These are phyloP conservation scores for Cotesia glomerata DNA, from an alignment of 1,140 invertebrate species.

Conservation along the genomic window DNA sequence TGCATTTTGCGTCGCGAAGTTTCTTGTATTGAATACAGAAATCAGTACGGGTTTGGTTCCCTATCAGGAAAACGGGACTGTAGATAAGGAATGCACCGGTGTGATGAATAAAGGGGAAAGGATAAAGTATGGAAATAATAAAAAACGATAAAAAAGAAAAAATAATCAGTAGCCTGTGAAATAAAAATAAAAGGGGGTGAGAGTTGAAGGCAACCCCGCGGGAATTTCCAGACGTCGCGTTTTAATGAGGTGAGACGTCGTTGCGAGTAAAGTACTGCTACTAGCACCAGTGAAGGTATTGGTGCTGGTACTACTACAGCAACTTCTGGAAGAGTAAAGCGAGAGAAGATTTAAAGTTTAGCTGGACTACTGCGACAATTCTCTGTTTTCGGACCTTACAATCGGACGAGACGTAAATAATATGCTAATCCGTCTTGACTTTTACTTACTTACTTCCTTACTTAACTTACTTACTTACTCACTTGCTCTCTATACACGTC, in stretches of 20 bases:
- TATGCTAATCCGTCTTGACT: constrained; percentile 51
- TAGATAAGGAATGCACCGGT: background rate
- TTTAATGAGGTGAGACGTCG: constrained; percentile 49
- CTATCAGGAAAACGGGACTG: background rate
- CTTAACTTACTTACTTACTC: constrained; percentile 6
- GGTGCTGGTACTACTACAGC: too few species aligned
- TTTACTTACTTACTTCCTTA: constrained; percentile 25
- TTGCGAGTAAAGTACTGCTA: constrained; percentile 49
- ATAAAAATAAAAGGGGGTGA: background rate
- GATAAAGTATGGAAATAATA: background rate
- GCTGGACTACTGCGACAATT: constrained; percentile 29
- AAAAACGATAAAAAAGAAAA: background rate
- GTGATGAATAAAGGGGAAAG: background rate
- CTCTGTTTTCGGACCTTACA: constrained; percentile 46
- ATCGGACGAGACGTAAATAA: constrained; percentile 55
- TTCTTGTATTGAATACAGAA: too few species aligned
- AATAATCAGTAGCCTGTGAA: background rate
- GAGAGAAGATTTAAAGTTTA: constrained; percentile 59
- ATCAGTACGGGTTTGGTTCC: background rate
- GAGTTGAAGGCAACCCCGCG: constrained; percentile 3
- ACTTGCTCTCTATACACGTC: background rate
- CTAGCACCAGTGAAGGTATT: background rate
- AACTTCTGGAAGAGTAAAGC: constrained; percentile 12
- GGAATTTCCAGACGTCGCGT: constrained; percentile 39
- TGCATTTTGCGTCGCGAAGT: background rate